Evolutionary conservation across 1,140 invertebrate genomes (phyloP), one percentile per base, ranked within the genome.

Genomic region (Pissodes strobi): DNA sequence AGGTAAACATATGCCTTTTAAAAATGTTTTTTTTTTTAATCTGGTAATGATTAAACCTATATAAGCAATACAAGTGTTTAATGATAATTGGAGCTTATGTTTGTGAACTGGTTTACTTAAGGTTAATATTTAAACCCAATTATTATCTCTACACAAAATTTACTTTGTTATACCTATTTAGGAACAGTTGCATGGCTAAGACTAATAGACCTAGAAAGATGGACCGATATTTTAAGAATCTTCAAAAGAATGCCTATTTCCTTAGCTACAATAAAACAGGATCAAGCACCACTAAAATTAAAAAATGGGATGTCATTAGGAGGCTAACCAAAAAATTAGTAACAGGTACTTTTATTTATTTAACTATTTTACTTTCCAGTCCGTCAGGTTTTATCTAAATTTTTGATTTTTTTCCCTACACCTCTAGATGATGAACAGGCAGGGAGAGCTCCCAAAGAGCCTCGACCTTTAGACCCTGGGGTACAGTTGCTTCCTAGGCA

Each of bases 401-500:
- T n/a, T n/a, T n/a, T n/a, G n/a, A n/a, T n/a, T 19, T 45, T 45
- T 2, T 45, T 52, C 9, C 12, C 10, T 51, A 1, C n/a, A n/a
- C n/a, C n/a, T 41, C 0, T 46, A 53, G 60, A 62, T 17, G 39
- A 62, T 30, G 60, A 43, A 45, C 17, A 21, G 4, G 15, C 60
- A 19, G 51, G 60, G 45, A 27, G n/a, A 62, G 12, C 22, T 46
- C 22, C 38, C 17, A 25, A 52, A 39, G 58, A 52, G n/a, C 13
- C 34, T 6, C 27, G 56, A 23, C 49, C 52, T 45, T 46, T 21
- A 25, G 64, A 68, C 15, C 57, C 64, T 49, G 64, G 61, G 27
- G 70, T 73, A 15, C 59, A 66, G 13, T 56, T 69, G 9, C 65
- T 73, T 12, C 72, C 70, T 5, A 64, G 72, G 39, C 58, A 68